These are phyloP conservation scores for Cariama cristata DNA, from an alignment of 2,113 vertebrate species.

Conservation along the genomic window DNA sequence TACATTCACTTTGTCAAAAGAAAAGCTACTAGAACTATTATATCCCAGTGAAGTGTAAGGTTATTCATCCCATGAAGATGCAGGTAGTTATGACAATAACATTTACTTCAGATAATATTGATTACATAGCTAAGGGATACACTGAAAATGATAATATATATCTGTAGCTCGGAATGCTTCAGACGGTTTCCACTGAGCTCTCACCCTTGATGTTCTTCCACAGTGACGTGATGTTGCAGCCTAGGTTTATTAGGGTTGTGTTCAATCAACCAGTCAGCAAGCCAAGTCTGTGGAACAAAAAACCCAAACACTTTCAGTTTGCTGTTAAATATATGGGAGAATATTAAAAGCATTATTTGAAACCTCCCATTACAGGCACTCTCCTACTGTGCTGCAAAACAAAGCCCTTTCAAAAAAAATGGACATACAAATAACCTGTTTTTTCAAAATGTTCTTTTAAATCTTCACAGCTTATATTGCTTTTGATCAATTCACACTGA, in stretches of 20 bases:
- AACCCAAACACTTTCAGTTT: not conserved
- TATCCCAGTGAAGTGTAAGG: not conserved
- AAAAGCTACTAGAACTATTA: not conserved
- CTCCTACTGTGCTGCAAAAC: not conserved
- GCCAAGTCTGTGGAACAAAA: constrained; percentile 83
- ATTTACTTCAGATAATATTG: not conserved
- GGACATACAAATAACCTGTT: not conserved
- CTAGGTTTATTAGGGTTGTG: constrained; percentile 90
- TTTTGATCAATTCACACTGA: not conserved
- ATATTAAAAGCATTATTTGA: not conserved
- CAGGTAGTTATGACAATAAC: not conserved
- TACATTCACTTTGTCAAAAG: not conserved
- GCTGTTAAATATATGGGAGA: not conserved
- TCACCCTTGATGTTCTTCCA: constrained; percentile 26
- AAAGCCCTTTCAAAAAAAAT: not conserved
- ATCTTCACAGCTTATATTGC: not conserved
- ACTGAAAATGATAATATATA: not conserved
- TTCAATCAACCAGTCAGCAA: constrained; percentile 91
- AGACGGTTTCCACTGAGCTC: not conserved
- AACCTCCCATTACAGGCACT: not conserved
- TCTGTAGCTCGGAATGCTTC: not conserved
- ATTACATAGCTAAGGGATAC: not conserved
- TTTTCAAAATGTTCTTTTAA: not conserved
- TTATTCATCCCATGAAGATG: not conserved
- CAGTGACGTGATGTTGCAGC: constrained; percentile 49